Evolutionary conservation across 2,888 invertebrate species (phyloP).

Genomic region (Desoria tigrina): DNA sequence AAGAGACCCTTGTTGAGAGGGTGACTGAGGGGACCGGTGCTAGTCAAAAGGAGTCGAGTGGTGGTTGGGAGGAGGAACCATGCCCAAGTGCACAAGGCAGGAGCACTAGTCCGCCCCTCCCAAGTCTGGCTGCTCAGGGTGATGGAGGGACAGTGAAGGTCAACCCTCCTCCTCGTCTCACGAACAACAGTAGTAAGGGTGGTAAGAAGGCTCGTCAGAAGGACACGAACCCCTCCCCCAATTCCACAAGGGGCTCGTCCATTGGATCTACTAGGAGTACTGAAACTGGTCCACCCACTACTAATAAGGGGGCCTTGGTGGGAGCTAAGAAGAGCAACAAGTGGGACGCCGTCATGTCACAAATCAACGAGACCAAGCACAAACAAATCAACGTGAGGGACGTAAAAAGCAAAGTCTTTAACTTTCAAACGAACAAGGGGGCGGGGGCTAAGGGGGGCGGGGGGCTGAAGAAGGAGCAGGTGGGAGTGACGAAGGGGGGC

Average conservation of each 20-base stretch:
- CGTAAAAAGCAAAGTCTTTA: conserved; percentile 84
- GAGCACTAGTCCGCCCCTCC: not conserved
- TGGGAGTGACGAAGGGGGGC: no score
- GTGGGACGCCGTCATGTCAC: conserved; percentile 83
- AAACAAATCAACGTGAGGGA: conserved; percentile 74
- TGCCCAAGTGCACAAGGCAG: not conserved
- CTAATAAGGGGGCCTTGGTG: conserved; percentile 60
- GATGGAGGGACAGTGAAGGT: not conserved
- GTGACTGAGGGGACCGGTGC: not conserved
- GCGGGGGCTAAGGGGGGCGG: no score
- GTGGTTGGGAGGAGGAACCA: no score
- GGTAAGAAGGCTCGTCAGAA: no score
- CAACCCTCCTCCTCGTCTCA: conserved; percentile 28
- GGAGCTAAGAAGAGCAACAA: conserved; percentile 66
- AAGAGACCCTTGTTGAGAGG: not conserved
- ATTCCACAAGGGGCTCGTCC: not conserved
- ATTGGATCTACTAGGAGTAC: no score
- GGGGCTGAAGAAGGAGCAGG: no score
- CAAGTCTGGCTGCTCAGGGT: not conserved
- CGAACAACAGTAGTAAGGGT: no score
- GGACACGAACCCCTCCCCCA: conserved; percentile 12
- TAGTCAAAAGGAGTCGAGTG: not conserved
- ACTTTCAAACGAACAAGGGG: no score
- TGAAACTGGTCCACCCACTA: no score
- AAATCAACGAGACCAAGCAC: conserved; percentile 69